Percentiles rank a stretch among this genome's conserved stretches.
phyloP scores from a whole-genome alignment of 2,113 vertebrate species.

The Eublepharis macularius region DNA sequence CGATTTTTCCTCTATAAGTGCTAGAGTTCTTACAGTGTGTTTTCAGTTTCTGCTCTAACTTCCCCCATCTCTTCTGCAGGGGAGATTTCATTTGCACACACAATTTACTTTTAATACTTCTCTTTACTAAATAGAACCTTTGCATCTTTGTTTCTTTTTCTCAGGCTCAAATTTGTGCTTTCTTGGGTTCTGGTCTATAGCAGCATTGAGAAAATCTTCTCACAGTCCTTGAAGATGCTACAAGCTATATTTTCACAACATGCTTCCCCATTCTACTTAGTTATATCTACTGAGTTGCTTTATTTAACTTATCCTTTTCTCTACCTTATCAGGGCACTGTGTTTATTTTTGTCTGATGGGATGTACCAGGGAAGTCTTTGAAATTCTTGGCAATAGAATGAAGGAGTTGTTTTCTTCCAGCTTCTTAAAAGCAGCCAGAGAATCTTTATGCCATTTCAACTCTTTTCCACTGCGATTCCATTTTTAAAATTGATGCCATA shows the following conservation, averaged over 20 bases:
- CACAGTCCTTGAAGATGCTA: too few relatives aligned
- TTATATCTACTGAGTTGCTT: not conserved
- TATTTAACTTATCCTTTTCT: not conserved
- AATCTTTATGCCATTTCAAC: not conserved
- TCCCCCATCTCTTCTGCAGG: not conserved
- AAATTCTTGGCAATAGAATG: not conserved
- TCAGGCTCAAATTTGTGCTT: conserved; percentile 28
- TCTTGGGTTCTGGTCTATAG: conserved; percentile 11
- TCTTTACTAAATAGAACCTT: conserved; percentile 20
- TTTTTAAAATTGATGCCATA: not conserved
- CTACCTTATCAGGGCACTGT: not conserved
- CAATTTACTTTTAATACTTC: not conserved
- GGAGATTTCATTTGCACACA: not conserved
- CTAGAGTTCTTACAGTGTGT: not conserved
- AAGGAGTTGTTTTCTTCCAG: not conserved
- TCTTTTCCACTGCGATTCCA: not conserved
- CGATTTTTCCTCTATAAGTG: not conserved
- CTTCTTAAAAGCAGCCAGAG: not conserved
- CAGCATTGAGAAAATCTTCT: conserved; percentile 43
- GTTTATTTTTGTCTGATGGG: not conserved
- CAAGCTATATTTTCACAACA: not conserved
- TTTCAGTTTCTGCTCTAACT: not conserved
- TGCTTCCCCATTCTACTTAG: too few relatives aligned
- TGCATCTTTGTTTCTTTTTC: not conserved
- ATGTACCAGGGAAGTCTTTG: not conserved